phyloP scores from a whole-genome alignment of 2,113 vertebrate genomes.

The Isichthys henryi region DNA sequence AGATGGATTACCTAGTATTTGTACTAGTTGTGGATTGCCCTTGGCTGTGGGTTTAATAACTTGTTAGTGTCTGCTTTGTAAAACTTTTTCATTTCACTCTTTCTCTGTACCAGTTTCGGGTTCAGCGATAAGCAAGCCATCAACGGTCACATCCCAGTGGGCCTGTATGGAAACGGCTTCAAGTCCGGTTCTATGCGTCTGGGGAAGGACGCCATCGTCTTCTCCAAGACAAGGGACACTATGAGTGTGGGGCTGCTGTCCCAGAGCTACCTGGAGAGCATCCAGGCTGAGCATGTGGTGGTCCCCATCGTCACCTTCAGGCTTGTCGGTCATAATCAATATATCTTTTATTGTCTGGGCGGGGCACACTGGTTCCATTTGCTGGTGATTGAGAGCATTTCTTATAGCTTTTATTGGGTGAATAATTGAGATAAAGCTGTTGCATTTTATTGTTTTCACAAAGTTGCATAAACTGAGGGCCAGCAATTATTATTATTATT shows the following conservation, averaged over 20 bases:
- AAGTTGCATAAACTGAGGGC: not conserved
- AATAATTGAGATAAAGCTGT: not conserved
- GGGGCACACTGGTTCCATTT: not conserved
- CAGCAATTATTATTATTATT: not conserved
- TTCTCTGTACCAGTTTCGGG: constrained; percentile 68
- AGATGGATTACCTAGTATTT: not conserved
- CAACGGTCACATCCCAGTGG: constrained; percentile 74
- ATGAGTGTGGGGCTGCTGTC: constrained; percentile 88
- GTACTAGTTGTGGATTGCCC: not conserved
- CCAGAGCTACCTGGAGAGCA: constrained; percentile 76
- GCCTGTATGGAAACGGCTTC: constrained; percentile 93
- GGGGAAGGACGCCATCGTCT: constrained; percentile 85
- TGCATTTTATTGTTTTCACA: not conserved
- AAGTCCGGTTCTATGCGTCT: constrained; percentile 96
- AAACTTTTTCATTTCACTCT: not conserved
- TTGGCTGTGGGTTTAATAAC: not conserved
- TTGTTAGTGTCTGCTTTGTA: not conserved
- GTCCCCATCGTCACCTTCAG: constrained; percentile 73
- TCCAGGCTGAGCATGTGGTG: constrained; percentile 70
- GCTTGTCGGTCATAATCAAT: constrained; percentile 39
- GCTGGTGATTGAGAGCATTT: not conserved
- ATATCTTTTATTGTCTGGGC: constrained; percentile 77
- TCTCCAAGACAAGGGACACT: constrained; percentile 72
- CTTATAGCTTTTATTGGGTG: not conserved
- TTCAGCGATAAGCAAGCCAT: constrained; percentile 86